Evolutionary conservation across 2,797 vertebrate genomes (phyloP), one percentile per base, ranked within the genome.

Genomic region (Spea hammondii): DNA sequence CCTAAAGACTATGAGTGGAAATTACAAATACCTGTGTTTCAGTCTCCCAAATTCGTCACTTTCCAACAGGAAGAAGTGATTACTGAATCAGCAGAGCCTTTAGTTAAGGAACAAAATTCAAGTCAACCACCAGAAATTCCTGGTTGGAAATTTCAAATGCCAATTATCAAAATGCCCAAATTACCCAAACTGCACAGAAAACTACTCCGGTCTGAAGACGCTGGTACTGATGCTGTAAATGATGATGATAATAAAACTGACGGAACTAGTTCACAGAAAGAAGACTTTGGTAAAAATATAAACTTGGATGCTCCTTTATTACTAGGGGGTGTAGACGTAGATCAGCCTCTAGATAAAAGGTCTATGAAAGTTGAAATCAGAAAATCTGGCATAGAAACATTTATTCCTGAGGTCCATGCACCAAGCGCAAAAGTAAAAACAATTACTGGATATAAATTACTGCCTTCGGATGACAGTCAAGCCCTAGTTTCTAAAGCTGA

Each of bases 71-170:
- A 67, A 47, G 62, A 72, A 72, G 84, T 68, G 59, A 11, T 48
- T 53, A n/a, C 59, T 49, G 59, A 17, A 48, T n/a, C 12, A 3
- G 10, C 68, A 77, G 74, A 77, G 48, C 66, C 62, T 44, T 49
- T 78, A 83, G 53, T 13, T 71, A 13, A 72, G 50, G 14, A 54
- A 83, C 57, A 72, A 65, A 83, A 72, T 46, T 12, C 10, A 59
- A 17, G 65, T 6, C n/a, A 48, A 49, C 73, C 66, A 7, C 4
- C 32, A 46, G 72, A 74, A 47, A 32, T 78, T 44, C 76, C 72
- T 50, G 78, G 65, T 6, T 64, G 74, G 54, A 77, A 77, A 62
- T 64, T 84, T 8, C 76, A 81, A 54, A 74, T 81, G 76, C 77
- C 76, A 49, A 73, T 78, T 46, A 50, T 83, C 4, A 79, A 32